Base-by-base conservation (phyloP, 2,888 invertebrate species). In the Macrostomum cliftonense region DNA sequence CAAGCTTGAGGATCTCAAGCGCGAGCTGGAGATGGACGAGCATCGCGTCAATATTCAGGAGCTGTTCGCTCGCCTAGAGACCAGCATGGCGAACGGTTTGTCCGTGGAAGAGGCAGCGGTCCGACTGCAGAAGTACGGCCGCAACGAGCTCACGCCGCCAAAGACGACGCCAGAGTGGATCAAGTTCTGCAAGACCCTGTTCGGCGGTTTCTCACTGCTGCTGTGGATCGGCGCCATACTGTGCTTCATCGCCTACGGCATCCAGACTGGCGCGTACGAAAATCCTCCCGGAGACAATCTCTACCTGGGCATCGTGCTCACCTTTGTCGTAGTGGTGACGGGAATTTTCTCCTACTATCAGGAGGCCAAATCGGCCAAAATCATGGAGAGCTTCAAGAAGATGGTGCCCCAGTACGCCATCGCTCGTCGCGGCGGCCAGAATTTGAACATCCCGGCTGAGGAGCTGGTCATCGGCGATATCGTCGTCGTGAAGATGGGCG, bases 321-420 rank as follows among this genome's bases (percentile, higher is more conserved):
- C 88, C 63, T 83, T 81, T 73, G 91, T 95, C 67, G 93, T 95
- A 64, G 83, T 95, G 74, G 85, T 93, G 60, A 95, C 93, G 69
- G 93, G 93, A 12, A 84, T 87, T 73, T 95, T 95, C 80, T 93
- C 93, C 61, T 95, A 93, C 74, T 93, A 89, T 76, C 93, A 93
- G 76, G 79, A 80, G 64, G 87, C 87, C 74, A 93, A 93, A 77
- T 88, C 87, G 68, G 89, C 89, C 59, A 86, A 84, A 74, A 91
- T 95, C 73, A 93, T 95, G 91, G 93, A 93, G 74, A 89, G 89
- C 47, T 93, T 93, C 77, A 91, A 80, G 61, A 87, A 87, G 77
- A 84, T 93, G 83, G 87, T 89, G 64, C 89, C 89, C 49, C 79
- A 74, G 67, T 46, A 37, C 42, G 54, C 52, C 12, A 83, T 85